Conservation (phyloP, 2,113 vertebrate species). For the Salvelinus sp. region DNA sequence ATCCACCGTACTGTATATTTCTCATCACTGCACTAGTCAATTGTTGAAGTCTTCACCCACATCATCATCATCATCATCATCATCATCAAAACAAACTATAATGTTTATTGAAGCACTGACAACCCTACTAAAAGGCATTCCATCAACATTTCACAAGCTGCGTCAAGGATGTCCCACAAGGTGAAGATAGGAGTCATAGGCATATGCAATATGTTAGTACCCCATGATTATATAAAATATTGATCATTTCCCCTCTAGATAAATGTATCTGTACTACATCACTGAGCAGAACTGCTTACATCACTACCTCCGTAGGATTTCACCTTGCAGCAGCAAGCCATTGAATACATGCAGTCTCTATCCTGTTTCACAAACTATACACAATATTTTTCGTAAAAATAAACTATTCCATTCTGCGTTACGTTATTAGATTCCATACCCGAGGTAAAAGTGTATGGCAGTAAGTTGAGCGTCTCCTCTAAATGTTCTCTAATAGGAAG, state of each 20-base stretch:
- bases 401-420: not conserved
- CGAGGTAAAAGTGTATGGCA: not conserved
- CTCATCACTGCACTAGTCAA: too few relatives aligned
- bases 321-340: slow-evolving; percentile 53
- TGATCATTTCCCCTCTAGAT: not conserved
- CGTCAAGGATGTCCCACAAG: slow-evolving; percentile 42
- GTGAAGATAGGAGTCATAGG: slow-evolving; percentile 38
- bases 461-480: not conserved
- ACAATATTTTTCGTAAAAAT: not conserved
- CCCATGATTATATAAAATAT: not conserved
- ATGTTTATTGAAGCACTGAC: too few relatives aligned
- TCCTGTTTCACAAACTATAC: not conserved
- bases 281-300: slow-evolving; percentile 44
- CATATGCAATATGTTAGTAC: too few relatives aligned
- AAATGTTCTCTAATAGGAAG: not conserved
- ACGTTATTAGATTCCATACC: not conserved
- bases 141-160: slow-evolving; percentile 56
- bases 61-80: not conserved
- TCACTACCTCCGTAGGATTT: slow-evolving; percentile 28
- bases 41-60: not conserved
- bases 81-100: not conserved
- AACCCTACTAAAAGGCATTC: slow-evolving; percentile 23
- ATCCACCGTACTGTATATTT: too few relatives aligned
- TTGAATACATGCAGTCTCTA: not conserved
- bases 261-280: slow-evolving; percentile 8